Evolutionary conservation across 2,888 invertebrate species (phyloP), one percentile per base, ranked within the genome.

Genomic region (Drosophila hamatofila): DNA sequence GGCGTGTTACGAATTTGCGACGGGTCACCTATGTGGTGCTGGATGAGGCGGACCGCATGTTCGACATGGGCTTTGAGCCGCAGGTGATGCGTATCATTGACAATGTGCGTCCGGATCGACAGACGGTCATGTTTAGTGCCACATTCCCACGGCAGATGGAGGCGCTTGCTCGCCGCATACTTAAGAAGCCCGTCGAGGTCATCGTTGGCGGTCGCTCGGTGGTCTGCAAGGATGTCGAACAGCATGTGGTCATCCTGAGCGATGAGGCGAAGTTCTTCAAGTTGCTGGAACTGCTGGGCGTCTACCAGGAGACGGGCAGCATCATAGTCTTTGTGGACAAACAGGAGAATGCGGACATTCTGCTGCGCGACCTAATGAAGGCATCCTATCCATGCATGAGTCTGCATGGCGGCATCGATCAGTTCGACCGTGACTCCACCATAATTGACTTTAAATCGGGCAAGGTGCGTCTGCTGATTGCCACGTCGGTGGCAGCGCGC

Each of bases 111-210:
- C 99, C 99, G 0, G 99, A 99, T 92, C 93, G 99, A 55, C 99
- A 99, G 93, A 99, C 99, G 0, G 99, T 99, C 16, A 97, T 99
- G 96, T 99, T 99, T 93, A 98, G 98, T 81, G 99, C 99, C 0
- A 99, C 99, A 0, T 99, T 99, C 92, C 99, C 99, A 0, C 94
- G 99, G 0, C 98, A 98, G 93, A 99, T 99, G 99, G 99, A 99
- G 93, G 99, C 99, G 0, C 93, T 99, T 14, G 99, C 99, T 0
- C 94, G 99, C 23, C 95, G 98, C 78, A 98, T 99, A 85, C 94
- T 99, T 8, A 96, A 96, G 80, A 97, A 97, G 92, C 99, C 99
- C 0, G 96, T 99, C 46, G 99, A 99, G 94, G 97, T 99, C 33
- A 97, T 97, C 94, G 99, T 99, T 4, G 98, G 99, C 18, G 99